Conservation (phyloP, 2,888 invertebrate genomes). For the Vesta saturnalis region DNA sequence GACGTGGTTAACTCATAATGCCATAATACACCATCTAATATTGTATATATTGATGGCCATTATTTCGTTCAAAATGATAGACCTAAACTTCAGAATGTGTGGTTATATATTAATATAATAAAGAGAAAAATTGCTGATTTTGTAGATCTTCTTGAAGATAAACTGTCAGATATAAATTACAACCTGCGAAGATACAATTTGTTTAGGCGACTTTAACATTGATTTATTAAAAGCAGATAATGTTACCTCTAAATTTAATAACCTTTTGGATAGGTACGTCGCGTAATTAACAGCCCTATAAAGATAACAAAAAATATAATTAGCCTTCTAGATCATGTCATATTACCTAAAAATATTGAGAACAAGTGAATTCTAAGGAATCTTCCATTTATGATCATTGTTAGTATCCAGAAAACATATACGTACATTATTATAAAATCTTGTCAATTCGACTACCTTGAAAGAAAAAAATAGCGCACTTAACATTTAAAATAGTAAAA, state of each 20-base stretch:
- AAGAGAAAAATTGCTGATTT: conserved; percentile 7
- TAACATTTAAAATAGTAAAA: not conserved
- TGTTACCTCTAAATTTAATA: not conserved
- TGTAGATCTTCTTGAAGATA: not conserved
- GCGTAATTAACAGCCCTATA: not conserved
- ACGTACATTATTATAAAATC: too few species aligned
- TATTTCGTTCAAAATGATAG: not conserved
- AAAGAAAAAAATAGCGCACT: not conserved
- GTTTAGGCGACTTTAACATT: not conserved
- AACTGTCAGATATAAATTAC: not conserved
- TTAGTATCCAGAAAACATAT: too few species aligned
- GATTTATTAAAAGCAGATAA: not conserved
- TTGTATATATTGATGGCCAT: not conserved
- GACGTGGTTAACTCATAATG: not conserved
- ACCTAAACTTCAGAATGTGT: not conserved
- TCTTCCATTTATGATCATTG: not conserved
- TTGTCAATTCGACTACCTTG: not conserved
- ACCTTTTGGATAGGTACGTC: not conserved
- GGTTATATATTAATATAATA: not conserved
- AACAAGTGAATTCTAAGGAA: not conserved
- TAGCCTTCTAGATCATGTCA: not conserved
- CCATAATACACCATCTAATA: not conserved
- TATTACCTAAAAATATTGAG: not conserved
- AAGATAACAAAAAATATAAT: not conserved
- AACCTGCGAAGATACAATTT: not conserved